These are phyloP conservation scores for Tichodroma muraria DNA, from an alignment of 2,113 vertebrate genomes.

Conservation along the genomic window DNA sequence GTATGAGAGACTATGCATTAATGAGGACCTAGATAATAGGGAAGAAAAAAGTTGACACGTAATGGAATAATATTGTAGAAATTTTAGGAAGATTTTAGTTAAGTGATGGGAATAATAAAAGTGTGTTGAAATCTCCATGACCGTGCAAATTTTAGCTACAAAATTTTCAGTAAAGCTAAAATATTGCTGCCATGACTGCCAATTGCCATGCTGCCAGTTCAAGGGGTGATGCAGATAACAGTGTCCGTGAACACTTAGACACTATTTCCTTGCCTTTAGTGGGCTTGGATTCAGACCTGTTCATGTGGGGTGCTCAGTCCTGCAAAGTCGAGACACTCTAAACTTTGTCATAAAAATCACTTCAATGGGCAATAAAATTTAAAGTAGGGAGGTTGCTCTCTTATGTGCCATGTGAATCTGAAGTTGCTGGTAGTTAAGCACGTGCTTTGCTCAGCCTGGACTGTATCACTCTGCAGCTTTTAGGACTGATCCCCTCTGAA, in stretches of 20 bases:
- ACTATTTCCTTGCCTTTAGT: not conserved
- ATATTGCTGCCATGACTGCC: not conserved
- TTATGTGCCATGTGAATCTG: not conserved
- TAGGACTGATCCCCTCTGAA: not conserved
- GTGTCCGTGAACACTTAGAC: too few species aligned
- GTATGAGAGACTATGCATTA: not conserved
- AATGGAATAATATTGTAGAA: not conserved
- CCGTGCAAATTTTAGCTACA: not conserved
- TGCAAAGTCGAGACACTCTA: not conserved
- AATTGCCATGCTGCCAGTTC: accelerated
- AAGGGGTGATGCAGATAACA: not conserved
- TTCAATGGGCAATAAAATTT: not conserved
- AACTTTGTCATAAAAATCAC: not conserved
- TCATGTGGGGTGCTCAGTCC: not conserved
- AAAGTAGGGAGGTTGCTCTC: not conserved
- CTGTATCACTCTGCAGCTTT: not conserved
- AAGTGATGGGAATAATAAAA: not conserved
- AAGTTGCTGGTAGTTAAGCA: accelerated
- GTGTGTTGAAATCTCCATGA: not conserved
- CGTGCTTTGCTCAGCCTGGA: not conserved
- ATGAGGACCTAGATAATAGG: not conserved
- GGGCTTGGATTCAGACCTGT: not conserved
- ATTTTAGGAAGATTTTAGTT: not conserved
- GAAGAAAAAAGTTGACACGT: not conserved
- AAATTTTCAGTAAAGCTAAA: not conserved